These are phyloP conservation scores for Drosophila imparisetae DNA, from an alignment of 2,888 invertebrate genomes.

Conservation along the genomic window DNA sequence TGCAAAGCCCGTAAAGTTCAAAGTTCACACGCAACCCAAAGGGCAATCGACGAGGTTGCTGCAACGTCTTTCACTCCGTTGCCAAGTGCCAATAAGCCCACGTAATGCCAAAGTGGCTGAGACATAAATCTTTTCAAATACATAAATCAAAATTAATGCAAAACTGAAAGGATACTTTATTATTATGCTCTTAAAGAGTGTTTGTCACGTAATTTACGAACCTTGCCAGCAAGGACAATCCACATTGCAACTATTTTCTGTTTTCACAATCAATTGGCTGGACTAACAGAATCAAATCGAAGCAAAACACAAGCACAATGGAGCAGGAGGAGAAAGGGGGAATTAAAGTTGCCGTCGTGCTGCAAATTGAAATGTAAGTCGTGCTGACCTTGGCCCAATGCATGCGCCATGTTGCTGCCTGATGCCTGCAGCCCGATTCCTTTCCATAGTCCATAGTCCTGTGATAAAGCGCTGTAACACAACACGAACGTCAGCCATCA, in stretches of 20 bases:
- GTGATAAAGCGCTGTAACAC: constrained; percentile 50
- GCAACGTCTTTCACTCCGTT: not conserved
- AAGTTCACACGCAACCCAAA: constrained; percentile 50
- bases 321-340: constrained; percentile 2
- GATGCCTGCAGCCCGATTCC: constrained; percentile 29
- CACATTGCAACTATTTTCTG: constrained; percentile 17
- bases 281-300: constrained; percentile 44
- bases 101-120: constrained; percentile 5
- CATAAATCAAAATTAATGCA: constrained; percentile 47
- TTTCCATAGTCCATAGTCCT: constrained; percentile 36
- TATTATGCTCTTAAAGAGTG: constrained; percentile 11
- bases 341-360: constrained; percentile 8
- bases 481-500: constrained; percentile 41
- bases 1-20: constrained; percentile 38
- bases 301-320: constrained; percentile 12
- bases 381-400: constrained; percentile 68
- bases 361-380: constrained; percentile 71
- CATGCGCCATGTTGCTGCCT: constrained; percentile 27
- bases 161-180: constrained; percentile 5
- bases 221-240: constrained; percentile 35
- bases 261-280: constrained; percentile 45
- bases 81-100: constrained; percentile 17
- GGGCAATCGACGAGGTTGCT: not conserved
- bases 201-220: constrained; percentile 19
- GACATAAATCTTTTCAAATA: constrained; percentile 37